Evolutionary conservation across 37 sponge, comb jelly and placozoan species (phyloP).

Genomic region (Beroe ovata): DNA sequence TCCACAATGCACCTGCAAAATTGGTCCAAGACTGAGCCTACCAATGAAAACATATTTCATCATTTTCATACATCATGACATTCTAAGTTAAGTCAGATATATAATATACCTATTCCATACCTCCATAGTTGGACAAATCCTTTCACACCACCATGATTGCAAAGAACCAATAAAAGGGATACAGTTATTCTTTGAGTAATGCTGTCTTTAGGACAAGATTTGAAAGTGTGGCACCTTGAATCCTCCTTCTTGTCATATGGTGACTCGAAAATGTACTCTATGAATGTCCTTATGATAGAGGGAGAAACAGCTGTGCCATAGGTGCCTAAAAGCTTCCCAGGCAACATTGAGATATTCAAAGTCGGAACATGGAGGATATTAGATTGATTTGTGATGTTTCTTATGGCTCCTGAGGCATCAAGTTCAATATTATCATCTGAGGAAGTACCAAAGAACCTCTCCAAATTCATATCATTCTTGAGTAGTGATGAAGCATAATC

Average conservation of each 20-base stretch:
- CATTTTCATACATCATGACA: too few relatives aligned
- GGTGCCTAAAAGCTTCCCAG: slow-evolving; percentile 13
- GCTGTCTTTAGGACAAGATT: slow-evolving; percentile 1
- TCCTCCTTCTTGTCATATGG: background rate
- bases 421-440: background rate
- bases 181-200: slow-evolving; percentile 28
- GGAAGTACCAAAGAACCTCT: background rate
- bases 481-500: background rate
- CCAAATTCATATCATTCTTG: background rate
- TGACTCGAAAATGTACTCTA: slow-evolving; percentile 13
- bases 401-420: background rate
- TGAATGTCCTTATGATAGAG: background rate
- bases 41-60: too few relatives aligned
- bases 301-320: slow-evolving; percentile 1
- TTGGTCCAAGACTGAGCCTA: too few relatives aligned
- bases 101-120: too few relatives aligned
- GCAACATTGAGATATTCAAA: background rate
- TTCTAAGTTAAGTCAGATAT: too few relatives aligned
- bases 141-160: slow-evolving; percentile 1
- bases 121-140: slow-evolving; percentile 53
- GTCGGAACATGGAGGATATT: background rate
- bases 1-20: slow-evolving; percentile 39
- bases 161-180: slow-evolving; percentile 6
- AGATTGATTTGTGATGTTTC: background rate
- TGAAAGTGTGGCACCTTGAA: background rate